Conservation (phyloP, 2,797 vertebrate species). For the Sebastes hubbsi region DNA sequence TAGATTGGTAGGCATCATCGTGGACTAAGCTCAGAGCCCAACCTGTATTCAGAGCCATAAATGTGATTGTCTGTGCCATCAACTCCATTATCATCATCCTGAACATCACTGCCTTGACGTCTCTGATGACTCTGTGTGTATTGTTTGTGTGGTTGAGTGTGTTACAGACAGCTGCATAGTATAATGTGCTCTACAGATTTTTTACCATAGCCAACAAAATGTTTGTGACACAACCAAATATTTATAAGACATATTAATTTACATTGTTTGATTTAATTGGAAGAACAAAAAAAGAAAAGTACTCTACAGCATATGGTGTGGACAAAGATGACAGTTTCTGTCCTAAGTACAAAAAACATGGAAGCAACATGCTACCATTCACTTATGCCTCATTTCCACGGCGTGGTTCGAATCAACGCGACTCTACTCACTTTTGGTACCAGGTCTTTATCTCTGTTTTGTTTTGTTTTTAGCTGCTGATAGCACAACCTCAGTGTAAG, state of each 20-base stretch:
- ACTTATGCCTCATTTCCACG: not conserved
- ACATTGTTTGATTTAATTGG: not conserved
- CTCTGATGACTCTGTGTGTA: not conserved
- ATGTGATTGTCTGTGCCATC: not conserved
- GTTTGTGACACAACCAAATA: not conserved
- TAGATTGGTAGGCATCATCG: not conserved
- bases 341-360: not conserved
- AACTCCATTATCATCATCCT: not conserved
- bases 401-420: not conserved
- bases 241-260: not conserved
- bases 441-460: not conserved
- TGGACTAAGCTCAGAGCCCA: not conserved
- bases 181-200: not conserved
- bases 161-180: not conserved
- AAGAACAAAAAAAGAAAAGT: not conserved
- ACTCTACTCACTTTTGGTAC: not conserved
- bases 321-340: not conserved
- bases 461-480: too few species aligned
- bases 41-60: slow-evolving; percentile 17
- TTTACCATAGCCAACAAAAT: not conserved
- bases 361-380: not conserved
- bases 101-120: not conserved
- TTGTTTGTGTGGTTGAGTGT: not conserved
- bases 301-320: not conserved
- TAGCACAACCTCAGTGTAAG: not conserved